These are phyloP conservation scores for Aleiodes alternator DNA, from an alignment of 2,888 invertebrate species.

Conservation along the genomic window DNA sequence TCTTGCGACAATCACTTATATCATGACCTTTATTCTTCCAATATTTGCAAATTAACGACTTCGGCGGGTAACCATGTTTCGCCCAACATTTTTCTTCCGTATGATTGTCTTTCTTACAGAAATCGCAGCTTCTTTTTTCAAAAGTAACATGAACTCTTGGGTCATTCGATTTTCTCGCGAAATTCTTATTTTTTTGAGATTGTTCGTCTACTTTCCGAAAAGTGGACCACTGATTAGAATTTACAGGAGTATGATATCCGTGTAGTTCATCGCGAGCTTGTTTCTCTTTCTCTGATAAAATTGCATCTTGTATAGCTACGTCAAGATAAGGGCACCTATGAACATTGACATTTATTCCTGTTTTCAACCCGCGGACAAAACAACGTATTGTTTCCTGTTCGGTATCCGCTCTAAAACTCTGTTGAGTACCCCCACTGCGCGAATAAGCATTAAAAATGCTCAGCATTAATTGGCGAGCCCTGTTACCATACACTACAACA, in stretches of 20 bases:
- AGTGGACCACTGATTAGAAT: not conserved
- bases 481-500: not conserved
- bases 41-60: too few relatives aligned
- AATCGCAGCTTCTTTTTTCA: not conserved
- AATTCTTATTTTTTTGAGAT: too few relatives aligned
- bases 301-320: not conserved
- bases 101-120: not conserved
- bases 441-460: not conserved
- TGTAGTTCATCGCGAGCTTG: not conserved
- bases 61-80: too few relatives aligned
- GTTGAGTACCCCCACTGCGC: not conserved
- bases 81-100: not conserved
- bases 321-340: not conserved
- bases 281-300: not conserved
- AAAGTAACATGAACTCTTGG: too few relatives aligned
- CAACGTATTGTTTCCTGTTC: not conserved
- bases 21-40: too few relatives aligned
- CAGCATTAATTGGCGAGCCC: conserved; percentile 6
- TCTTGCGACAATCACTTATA: conserved; percentile 5
- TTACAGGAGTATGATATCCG: not conserved
- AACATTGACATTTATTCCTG: not conserved
- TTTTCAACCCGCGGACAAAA: not conserved
- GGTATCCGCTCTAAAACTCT: not conserved
- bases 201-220: not conserved
- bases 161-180: too few relatives aligned